A percentile compares a stretch with the other conserved stretches of the same genome.
Conservation (phyloP, 2,797 vertebrate species). For the Pangasius macronema region DNA sequence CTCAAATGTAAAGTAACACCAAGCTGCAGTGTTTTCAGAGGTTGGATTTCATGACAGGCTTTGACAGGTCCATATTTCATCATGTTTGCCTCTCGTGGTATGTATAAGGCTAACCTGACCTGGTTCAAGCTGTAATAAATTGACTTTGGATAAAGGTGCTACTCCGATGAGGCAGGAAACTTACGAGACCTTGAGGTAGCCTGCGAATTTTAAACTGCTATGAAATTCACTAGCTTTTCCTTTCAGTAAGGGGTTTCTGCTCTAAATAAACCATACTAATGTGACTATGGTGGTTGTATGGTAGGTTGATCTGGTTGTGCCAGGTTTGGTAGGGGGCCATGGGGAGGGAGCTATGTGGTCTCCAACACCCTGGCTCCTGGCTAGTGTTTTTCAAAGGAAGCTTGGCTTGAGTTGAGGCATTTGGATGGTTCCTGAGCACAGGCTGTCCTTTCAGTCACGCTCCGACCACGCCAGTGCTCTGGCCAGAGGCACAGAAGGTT, state of each 20-base stretch:
- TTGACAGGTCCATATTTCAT: slow-evolving; percentile 48
- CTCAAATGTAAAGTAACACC: slow-evolving; percentile 11
- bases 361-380: slow-evolving; percentile 57
- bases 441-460: slow-evolving; percentile 70
- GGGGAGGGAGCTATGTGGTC: slow-evolving; percentile 29
- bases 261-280: neutral
- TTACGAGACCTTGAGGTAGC: neutral
- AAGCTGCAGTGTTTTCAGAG: slow-evolving; percentile 48
- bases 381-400: slow-evolving; percentile 78
- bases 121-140: slow-evolving; percentile 21
- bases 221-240: neutral
- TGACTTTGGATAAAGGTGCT: slow-evolving; percentile 28
- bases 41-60: slow-evolving; percentile 46
- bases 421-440: slow-evolving; percentile 69
- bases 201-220: neutral
- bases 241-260: neutral
- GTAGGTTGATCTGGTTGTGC: slow-evolving; percentile 3
- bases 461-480: slow-evolving; percentile 61
- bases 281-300: neutral
- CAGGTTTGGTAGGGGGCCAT: slow-evolving; percentile 17
- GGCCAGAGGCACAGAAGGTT: slow-evolving; percentile 49
- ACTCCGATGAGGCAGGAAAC: neutral
- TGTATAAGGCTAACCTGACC: neutral
- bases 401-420: slow-evolving; percentile 63
- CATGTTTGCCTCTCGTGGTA: neutral